phyloP scores from a whole-genome alignment of 92 coral and sea anemone species.

The Palythoa caribaeorum region DNA sequence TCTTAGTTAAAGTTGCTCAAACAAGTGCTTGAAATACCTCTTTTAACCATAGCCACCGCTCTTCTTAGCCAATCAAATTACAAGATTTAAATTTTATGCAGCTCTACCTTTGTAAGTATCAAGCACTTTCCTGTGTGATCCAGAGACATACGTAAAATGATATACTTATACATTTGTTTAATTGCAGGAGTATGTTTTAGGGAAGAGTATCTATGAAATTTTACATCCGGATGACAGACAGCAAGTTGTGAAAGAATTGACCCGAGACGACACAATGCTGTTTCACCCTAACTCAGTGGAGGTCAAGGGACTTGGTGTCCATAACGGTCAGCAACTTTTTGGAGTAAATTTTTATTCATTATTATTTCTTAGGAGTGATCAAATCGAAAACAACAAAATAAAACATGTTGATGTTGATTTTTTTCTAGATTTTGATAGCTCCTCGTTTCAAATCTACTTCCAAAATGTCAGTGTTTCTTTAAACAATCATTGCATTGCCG shows the following conservation, averaged over 20 bases:
- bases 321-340: not conserved
- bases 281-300: slow-evolving; percentile 23
- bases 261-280: slow-evolving; percentile 45
- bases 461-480: too few species aligned
- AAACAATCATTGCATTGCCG: too few species aligned
- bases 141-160: not conserved
- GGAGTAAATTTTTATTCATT: too few species aligned
- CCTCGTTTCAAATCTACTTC: too few species aligned
- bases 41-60: too few species aligned
- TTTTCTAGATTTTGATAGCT: too few species aligned
- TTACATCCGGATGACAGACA: slow-evolving; percentile 86
- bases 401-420: not conserved
- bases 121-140: too few species aligned
- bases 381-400: not conserved
- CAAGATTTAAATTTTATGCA: too few species aligned
- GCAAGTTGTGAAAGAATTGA: slow-evolving; percentile 53
- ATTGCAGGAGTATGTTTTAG: slow-evolving; percentile 74
- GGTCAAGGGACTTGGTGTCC: not conserved
- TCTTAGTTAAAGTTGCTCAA: too few species aligned
- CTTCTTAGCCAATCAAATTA: too few species aligned
- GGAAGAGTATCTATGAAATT: slow-evolving; percentile 74
- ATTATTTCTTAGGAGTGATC: not conserved
- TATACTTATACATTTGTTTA: not conserved
- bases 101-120: too few species aligned
- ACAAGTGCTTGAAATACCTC: too few species aligned